Evolutionary conservation across 2,888 invertebrate genomes (phyloP), one percentile per base, ranked within the genome.

Genomic region (Aplocera efformata): DNA sequence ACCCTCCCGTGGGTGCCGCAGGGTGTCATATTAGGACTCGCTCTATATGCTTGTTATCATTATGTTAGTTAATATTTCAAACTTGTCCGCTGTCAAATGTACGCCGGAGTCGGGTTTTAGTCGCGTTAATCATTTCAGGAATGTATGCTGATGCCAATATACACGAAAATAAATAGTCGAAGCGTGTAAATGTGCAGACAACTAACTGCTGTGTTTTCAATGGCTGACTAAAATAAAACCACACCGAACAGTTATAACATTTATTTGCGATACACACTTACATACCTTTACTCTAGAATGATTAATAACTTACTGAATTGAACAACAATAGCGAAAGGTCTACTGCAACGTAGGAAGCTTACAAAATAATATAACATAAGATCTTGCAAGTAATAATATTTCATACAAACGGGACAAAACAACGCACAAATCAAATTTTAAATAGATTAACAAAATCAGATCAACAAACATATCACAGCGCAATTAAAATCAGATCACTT

Each of bases 181-280:
- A 17, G 13, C 13, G 13, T 17, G 5, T 17, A 17, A 17, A 17
- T 17, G 5, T 17, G 13, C 5, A 17, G 5, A 17, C 13, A 17
- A 17, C 5, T 3, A 17, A 3, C 5, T 17, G 13, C 5, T 17
- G 5, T 17, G 2, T 17, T 17, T 5, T 17, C 5, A 17, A 5
- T 17, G 13, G 13, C 5, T 2, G 13, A 5, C 5, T 3, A 2
- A 6, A 40, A 38, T 30, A 8, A 41, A 51, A 46, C 41, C 1
- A 24, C 17, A 27, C 1, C 1, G 1, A 42, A 21, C 40, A 31
- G 42, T 34, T 47, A 23, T 40, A 62, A 60, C 54, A 48, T 64
- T 65, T 65, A 64, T 57, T 63, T 34, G 44, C 40, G 46, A 56
- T 53, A 49, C 36, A 43, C 31, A 51, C 30, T 42, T 47, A 49